phyloP scores from a whole-genome alignment of 1,140 invertebrate species.

The Pseudobourletiella spinata region DNA sequence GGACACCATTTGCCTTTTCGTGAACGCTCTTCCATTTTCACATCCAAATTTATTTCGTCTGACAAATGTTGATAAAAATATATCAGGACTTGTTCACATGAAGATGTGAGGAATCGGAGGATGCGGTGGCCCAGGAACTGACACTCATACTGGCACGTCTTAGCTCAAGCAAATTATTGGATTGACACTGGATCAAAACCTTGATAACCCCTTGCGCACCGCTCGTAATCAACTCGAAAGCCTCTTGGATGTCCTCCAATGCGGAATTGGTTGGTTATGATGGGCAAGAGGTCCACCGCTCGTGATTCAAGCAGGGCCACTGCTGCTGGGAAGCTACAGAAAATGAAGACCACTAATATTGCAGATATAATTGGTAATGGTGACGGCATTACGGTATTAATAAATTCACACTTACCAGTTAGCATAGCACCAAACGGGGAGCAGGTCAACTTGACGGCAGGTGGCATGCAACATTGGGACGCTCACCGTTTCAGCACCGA shows the following conservation, averaged over 20 bases:
- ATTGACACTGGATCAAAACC: neutral
- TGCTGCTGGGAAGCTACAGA: neutral
- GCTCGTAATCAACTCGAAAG: neutral
- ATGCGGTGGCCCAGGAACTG: neutral
- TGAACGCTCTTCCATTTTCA: neutral
- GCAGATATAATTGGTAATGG: too few species aligned
- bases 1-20: neutral
- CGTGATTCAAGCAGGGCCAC: neutral
- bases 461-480: too few species aligned
- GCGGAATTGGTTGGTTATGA: neutral
- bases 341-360: neutral
- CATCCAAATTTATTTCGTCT: neutral
- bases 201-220: neutral
- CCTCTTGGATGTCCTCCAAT: neutral
- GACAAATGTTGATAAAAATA: neutral
- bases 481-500: too few species aligned
- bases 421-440: too few species aligned
- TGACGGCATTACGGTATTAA: too few species aligned
- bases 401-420: too few species aligned
- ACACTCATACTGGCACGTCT: neutral
- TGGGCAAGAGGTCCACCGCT: neutral
- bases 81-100: neutral
- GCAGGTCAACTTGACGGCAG: too few species aligned
- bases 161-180: neutral
- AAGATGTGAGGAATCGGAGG: neutral